Evolutionary conservation across 1,140 invertebrate genomes (phyloP).

Genomic region (Sitodiplosis mosellana): DNA sequence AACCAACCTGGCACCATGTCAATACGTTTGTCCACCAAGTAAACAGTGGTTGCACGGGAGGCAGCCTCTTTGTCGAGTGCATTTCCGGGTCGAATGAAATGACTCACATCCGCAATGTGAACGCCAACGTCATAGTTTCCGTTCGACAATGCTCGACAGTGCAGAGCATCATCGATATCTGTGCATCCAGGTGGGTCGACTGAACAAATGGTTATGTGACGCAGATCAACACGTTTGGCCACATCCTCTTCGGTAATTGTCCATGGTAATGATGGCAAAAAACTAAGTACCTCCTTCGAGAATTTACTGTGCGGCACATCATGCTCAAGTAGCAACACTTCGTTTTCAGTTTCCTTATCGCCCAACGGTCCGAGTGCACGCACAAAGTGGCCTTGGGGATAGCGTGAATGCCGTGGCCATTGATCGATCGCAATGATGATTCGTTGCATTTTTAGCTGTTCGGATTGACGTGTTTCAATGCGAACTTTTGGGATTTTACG

Average conservation of each 20-base stretch:
- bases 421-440: conserved; percentile 85
- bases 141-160: conserved; percentile 59
- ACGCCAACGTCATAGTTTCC: conserved; percentile 79
- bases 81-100: conserved; percentile 78
- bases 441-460: conserved; percentile 58
- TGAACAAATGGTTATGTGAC: conserved; percentile 77
- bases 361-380: conserved; percentile 59
- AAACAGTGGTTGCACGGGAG: conserved; percentile 71
- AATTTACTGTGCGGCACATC: conserved; percentile 93
- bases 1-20: conserved; percentile 83
- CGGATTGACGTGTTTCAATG: conserved; percentile 80
- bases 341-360: conserved; percentile 84
- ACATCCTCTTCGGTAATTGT: conserved; percentile 70
- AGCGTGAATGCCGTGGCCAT: conserved; percentile 73
- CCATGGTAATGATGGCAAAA: conserved; percentile 83
- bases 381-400: conserved; percentile 71
- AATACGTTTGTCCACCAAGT: conserved; percentile 73
- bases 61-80: conserved; percentile 79
- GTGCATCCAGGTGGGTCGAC: conserved; percentile 98
- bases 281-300: conserved; percentile 82
- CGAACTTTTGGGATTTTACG: conserved; percentile 76
- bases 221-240: conserved; percentile 58
- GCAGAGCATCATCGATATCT: conserved; percentile 97
- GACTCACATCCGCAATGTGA: conserved; percentile 88
- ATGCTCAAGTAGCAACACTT: conserved; percentile 88